phyloP scores from a whole-genome alignment of 2,888 invertebrate genomes.

The Tetropium fuscum region DNA sequence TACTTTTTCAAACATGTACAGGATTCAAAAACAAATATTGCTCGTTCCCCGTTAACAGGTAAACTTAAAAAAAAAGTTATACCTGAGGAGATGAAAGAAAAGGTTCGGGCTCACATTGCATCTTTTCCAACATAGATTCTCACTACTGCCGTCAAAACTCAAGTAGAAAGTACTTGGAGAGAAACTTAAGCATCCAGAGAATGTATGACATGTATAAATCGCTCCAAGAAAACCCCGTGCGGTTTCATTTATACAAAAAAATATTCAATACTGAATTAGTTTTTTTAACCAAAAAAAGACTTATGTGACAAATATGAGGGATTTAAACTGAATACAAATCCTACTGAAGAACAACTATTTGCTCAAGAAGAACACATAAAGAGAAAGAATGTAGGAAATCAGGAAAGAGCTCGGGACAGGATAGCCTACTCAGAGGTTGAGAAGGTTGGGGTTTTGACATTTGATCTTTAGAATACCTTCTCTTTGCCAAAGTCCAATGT shows the following conservation, averaged over 20 bases:
- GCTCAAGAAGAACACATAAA: slow-evolving; percentile 15
- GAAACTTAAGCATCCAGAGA: no score
- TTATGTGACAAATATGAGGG: slow-evolving; percentile 15
- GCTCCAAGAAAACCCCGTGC: no score
- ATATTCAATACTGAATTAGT: slow-evolving; percentile 11
- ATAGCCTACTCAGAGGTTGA: not conserved
- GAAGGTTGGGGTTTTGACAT: slow-evolving; percentile 14
- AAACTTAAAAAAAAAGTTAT: no score
- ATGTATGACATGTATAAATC: no score
- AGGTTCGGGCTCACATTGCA: no score
- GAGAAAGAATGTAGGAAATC: slow-evolving; percentile 8
- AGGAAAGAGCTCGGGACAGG: slow-evolving; percentile 13
- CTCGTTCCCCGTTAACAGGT: no score
- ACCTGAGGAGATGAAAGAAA: no score
- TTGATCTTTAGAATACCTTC: slow-evolving; percentile 21
- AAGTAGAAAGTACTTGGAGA: no score
- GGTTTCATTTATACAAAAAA: slow-evolving; percentile 1
- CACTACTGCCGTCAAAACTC: no score
- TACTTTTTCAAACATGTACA: no score
- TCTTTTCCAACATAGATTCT: no score
- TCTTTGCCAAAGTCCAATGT: slow-evolving; percentile 14
- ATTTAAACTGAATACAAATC: slow-evolving; percentile 2
- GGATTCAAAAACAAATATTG: no score
- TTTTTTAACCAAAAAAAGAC: slow-evolving; percentile 13
- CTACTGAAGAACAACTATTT: slow-evolving; percentile 3